Evolutionary conservation across 1,140 invertebrate species (phyloP).

Genomic region (Melipona quadrifasciata): DNA sequence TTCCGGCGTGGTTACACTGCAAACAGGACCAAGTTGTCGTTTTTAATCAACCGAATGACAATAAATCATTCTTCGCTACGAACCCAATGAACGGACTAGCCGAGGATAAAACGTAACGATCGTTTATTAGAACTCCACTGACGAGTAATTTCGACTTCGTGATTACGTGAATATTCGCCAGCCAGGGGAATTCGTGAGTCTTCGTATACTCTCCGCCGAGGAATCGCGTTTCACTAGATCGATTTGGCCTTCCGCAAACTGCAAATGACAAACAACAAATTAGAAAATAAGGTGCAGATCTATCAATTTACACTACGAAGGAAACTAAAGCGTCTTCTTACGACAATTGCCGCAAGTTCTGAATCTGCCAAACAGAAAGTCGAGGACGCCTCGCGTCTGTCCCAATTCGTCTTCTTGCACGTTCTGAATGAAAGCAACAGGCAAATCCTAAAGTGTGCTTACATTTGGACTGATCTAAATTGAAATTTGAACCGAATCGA

Average conservation of each 20-base stretch:
- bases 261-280: neutral
- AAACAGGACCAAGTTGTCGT: neutral
- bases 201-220: constrained; percentile 79
- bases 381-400: constrained; percentile 68
- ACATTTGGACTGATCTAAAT: neutral
- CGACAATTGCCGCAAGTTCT: constrained; percentile 73
- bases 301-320: no score
- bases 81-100: constrained; percentile 82
- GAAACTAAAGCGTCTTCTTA: constrained; percentile 60
- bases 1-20: constrained; percentile 78
- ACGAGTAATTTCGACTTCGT: constrained; percentile 64
- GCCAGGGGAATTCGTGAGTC: constrained; percentile 83
- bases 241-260: constrained; percentile 78
- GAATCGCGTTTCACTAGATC: constrained; percentile 72
- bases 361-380: constrained; percentile 71
- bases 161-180: constrained; percentile 80
- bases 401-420: constrained; percentile 39
- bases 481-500: neutral
- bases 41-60: rapidly evolving
- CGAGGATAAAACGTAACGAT: constrained; percentile 83
- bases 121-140: constrained; percentile 82
- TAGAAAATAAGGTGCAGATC: no score
- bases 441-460: neutral
- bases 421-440: constrained; percentile 1
- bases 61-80: constrained; percentile 29